A percentile compares a stretch with the other conserved stretches of the same genome.
Evolutionary conservation across 2,888 invertebrate genomes (phyloP).

Genomic region (Elmis aenea): DNA sequence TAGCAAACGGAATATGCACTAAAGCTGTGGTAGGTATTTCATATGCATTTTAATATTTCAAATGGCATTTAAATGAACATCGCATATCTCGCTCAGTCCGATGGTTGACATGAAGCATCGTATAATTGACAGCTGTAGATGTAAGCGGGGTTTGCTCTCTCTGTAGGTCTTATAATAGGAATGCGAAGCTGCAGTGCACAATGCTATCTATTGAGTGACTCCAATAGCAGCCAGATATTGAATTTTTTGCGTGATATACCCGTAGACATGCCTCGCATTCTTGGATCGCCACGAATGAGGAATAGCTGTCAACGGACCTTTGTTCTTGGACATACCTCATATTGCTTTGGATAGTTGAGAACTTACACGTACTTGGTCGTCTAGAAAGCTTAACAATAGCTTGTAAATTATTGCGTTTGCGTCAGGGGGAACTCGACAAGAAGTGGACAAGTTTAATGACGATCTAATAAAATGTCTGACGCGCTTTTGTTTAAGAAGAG

Average conservation of each 20-base stretch:
- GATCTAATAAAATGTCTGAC: too few species aligned
- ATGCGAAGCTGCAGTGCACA: conserved; percentile 31
- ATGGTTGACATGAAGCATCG: conserved; percentile 37
- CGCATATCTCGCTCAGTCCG: conserved; percentile 39
- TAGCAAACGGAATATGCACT: too few species aligned
- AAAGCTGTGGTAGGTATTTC: too few species aligned
- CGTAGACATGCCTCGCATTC: conserved; percentile 38
- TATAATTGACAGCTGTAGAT: conserved; percentile 43
- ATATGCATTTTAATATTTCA: conserved; percentile 36
- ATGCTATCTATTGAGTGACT: conserved; percentile 40
- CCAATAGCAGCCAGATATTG: conserved; percentile 42
- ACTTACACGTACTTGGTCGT: too few species aligned
- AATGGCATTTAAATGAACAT: conserved; percentile 39
- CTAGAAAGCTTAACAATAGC: too few species aligned
- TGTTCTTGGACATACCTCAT: conserved; percentile 32
- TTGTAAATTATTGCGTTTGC: too few species aligned
- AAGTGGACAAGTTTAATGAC: too few species aligned
- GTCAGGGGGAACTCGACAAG: too few species aligned
- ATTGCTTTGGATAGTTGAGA: too few species aligned
- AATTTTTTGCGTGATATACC: conserved; percentile 44
- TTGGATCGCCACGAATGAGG: conserved; percentile 38
- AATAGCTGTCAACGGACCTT: conserved; percentile 43
- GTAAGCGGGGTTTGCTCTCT: conserved; percentile 21
- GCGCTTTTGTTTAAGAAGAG: too few species aligned
- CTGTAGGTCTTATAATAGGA: conserved; percentile 17